Evolutionary conservation across 2,113 vertebrate genomes (phyloP).

Genomic region (Calyptommatus sinebrachiatus): DNA sequence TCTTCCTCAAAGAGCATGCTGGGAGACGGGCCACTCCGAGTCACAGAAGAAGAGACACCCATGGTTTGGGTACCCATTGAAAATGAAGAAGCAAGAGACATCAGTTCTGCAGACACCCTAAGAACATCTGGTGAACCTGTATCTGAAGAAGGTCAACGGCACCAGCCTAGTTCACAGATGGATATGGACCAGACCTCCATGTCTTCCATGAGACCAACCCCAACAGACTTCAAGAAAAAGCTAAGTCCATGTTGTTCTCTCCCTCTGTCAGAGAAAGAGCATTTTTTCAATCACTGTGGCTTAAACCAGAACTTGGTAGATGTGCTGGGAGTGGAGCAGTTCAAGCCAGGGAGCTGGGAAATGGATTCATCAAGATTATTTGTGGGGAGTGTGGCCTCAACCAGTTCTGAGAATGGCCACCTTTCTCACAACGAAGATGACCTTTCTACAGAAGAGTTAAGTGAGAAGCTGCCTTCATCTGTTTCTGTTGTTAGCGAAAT

Average conservation of each 20-base stretch:
- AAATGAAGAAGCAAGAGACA: conserved; percentile 56
- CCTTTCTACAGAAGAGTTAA: conserved; percentile 76
- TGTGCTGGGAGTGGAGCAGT: conserved; percentile 80
- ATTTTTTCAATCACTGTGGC: conserved; percentile 94
- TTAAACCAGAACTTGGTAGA: conserved; percentile 87
- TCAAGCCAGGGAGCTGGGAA: conserved; percentile 80
- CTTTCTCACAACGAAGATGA: conserved; percentile 58
- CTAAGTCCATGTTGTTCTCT: conserved; percentile 75
- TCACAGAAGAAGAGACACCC: conserved; percentile 60
- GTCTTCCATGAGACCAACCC: conserved; percentile 1
- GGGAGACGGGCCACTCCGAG: conserved; percentile 35
- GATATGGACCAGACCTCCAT: background rate
- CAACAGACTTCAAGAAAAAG: conserved; percentile 70
- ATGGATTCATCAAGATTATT: conserved; percentile 66
- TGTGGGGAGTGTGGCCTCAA: conserved; percentile 54
- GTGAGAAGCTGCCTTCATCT: conserved; percentile 68
- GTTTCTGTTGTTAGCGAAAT: conserved; percentile 93
- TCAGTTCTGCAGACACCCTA: background rate
- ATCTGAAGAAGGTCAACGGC: background rate
- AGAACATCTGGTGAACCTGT: background rate
- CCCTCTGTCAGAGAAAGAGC: conserved; percentile 84
- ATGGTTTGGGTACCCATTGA: conserved; percentile 56
- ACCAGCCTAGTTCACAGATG: background rate
- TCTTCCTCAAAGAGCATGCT: conserved; percentile 15
- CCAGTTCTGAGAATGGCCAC: conserved; percentile 66